These are phyloP conservation scores for Drosophila kepulauana DNA, from an alignment of 1,140 invertebrate genomes.

Conservation along the genomic window DNA sequence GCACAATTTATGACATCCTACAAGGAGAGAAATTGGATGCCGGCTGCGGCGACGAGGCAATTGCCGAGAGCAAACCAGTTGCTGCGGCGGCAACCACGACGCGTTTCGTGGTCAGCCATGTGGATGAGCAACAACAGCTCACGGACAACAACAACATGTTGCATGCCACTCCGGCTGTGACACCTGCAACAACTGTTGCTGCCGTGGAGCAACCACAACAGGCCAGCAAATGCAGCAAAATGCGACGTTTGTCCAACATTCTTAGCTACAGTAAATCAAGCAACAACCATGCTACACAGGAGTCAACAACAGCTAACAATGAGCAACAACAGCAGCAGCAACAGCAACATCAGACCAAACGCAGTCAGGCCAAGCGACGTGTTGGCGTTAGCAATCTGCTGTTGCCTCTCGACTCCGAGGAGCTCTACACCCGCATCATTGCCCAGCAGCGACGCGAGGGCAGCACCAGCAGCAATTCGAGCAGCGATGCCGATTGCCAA, in stretches of 20 bases:
- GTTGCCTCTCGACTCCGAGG: constrained; percentile 80
- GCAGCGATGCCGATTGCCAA: constrained; percentile 48
- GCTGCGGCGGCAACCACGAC: constrained; percentile 36
- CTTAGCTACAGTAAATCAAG: constrained; percentile 65
- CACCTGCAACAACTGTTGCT: constrained; percentile 28
- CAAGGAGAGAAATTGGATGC: constrained; percentile 76
- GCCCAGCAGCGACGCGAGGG: constrained; percentile 64
- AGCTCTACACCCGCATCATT: constrained; percentile 79
- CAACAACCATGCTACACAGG: constrained; percentile 26
- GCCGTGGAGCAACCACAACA: constrained; percentile 20
- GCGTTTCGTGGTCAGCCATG: constrained; percentile 81
- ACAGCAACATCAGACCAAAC: constrained; percentile 51
- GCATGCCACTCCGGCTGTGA: not conserved
- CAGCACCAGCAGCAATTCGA: constrained; percentile 17
- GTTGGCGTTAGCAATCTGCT: constrained; percentile 73
- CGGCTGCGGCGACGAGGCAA: constrained; percentile 30
- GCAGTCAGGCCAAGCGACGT: constrained; percentile 65
- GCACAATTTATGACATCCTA: constrained; percentile 84
- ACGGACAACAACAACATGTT: constrained; percentile 1
- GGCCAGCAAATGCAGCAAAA: constrained; percentile 72
- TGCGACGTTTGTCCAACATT: constrained; percentile 83
- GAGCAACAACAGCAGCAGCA: constrained; percentile 5
- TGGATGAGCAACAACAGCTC: constrained; percentile 62
- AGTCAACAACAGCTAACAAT: constrained; percentile 2
- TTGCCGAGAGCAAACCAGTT: constrained; percentile 41